Evolutionary conservation across 2,888 invertebrate species (phyloP), one percentile per base, ranked within the genome.

Genomic region (Argynnis bischoffii): DNA sequence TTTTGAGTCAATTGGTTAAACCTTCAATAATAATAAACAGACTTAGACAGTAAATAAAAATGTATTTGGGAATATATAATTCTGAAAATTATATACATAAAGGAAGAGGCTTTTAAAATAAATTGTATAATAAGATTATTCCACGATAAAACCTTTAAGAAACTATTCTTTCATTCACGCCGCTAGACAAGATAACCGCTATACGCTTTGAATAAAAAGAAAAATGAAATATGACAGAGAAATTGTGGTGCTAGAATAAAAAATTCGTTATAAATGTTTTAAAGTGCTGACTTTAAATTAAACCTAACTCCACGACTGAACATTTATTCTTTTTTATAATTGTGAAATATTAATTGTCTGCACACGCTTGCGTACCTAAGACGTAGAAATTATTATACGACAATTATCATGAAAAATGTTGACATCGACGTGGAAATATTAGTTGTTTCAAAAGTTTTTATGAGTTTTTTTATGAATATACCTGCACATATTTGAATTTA

Each of bases 231-330:
- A 74, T 67, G 16, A 18, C 55, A 18, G 54, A 56, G 55, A 68
- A 66, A 65, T 65, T 50, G 70, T 60, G 72, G 59, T 54, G 63
- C 56, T 47, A 63, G 69, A 66, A 74, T 72, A 76, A 79, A 78
- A 77, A 77, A 68, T 70, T 66, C 64, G 72, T 74, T 71, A 78
- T 77, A 79, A 79, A 78, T 79, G 74, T 75, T 79, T 72, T 73
- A 72, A 77, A 78, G 69, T 69, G 76, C 67, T 75, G 76, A 75
- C 75, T 79, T 76, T 75, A 79, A 81, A 79, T 82, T 78, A 80
- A 81, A 79, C 77, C 76, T 72, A 73, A 71, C 71, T 66, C 48
- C 67, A 51, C 18, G 56, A 61, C 63, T 50, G 55, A 55, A 60
- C 60, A 50, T 70, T 57, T 61, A 65, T 65, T 72, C 63, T 66